Base-by-base conservation (phyloP, 2,888 invertebrate genomes). In the Drosophila flavopinicola region DNA sequence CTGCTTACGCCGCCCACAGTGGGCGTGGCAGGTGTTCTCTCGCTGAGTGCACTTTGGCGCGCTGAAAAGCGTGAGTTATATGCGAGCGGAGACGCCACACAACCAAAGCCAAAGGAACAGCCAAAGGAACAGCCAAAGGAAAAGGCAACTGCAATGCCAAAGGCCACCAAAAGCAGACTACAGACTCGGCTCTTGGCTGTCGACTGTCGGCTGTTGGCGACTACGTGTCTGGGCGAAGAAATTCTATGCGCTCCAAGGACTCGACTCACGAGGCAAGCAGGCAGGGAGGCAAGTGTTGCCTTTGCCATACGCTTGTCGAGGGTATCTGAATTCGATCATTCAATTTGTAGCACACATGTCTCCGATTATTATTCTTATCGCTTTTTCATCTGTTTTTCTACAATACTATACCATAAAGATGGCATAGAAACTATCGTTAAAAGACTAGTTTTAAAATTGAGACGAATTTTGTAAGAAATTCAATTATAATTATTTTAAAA, bases 31-130 rank as follows among this genome's bases (percentile, higher is more conserved):
- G 48, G 17, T 65, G 58, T 51, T 51, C 44, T 13, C 15, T 10
- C 33, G 54, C 61, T 70, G 76, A 79, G 83, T 79, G 83, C 78
- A 78, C 73, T 78, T 72, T 66, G 66, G 2, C 9, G 49, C 57
- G 83, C 60, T 66, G 73, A 73, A 82, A 74, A 61, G 66, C 79
- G 63, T 83, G 79, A 83, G 73, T 78, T 78, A 77, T 78, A 60
- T 66, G 45, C 37, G 45, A 37, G 38, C 30, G 33, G 58, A 37
- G 48, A 47, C 32, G 58, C 37, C 17, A 45, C 42, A 9, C n/a
- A 24, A 11, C 35, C 56, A 29, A 11, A 30, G 30, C 23, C 54
- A 39, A 27, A 20, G 20, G 35, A 51, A n/a, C 35, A 32, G n/a
- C 6, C n/a, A 38, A 15, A 15, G 15, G 53, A 30, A 51, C 30